phyloP scores from a whole-genome alignment of 2,797 vertebrate species.

The Aselliscus stoliczkanus region DNA sequence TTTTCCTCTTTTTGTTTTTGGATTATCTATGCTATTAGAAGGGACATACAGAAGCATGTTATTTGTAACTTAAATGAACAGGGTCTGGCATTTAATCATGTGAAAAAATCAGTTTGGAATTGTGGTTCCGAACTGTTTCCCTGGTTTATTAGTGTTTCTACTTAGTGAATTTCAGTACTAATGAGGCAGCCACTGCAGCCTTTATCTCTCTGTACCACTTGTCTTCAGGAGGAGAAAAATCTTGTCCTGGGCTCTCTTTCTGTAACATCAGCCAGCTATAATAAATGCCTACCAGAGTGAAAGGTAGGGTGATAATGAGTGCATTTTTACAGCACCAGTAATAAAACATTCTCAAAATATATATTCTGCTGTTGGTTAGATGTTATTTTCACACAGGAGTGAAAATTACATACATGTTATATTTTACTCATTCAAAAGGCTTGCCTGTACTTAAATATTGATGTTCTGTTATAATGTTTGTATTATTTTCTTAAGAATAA shows the following conservation, averaged over 20 bases:
- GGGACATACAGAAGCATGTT: not conserved
- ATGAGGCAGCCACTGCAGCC: not conserved
- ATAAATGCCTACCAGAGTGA: not conserved
- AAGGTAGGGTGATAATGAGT: not conserved
- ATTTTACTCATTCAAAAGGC: not conserved
- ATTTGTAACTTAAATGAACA: not conserved
- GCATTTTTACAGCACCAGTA: not conserved
- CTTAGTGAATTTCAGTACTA: not conserved
- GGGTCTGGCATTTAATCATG: not conserved
- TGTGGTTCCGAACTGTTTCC: not conserved
- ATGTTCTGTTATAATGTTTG: not conserved
- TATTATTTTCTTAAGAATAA: slow-evolving; percentile 25
- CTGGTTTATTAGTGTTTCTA: not conserved
- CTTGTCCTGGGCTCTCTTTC: not conserved
- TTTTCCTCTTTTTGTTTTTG: not conserved
- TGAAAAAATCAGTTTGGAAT: not conserved
- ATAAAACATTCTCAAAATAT: not conserved
- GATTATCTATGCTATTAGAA: not conserved
- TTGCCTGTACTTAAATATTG: not conserved
- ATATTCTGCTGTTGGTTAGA: not conserved
- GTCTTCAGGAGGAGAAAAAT: not conserved
- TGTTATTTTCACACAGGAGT: not conserved
- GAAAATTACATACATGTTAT: not conserved
- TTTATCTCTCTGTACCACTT: not conserved
- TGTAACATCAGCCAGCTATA: not conserved